phyloP scores from a whole-genome alignment of 1,140 invertebrate genomes.

The Drosophila orena region DNA sequence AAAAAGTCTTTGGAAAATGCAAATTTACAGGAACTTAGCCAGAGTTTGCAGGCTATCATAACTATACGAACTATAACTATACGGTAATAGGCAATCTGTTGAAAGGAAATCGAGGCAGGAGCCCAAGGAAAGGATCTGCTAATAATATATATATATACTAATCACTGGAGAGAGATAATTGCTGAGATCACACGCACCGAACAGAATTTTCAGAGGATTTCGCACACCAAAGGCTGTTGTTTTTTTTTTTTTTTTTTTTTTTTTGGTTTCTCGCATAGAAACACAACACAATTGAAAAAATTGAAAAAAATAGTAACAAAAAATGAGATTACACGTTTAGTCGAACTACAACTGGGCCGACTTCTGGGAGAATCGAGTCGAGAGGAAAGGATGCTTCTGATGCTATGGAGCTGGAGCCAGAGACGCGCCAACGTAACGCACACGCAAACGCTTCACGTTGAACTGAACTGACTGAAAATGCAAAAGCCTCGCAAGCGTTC shows the following conservation, averaged over 20 bases:
- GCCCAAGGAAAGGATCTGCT: neutral
- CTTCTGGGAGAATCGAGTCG: neutral
- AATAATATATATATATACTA: too few species aligned
- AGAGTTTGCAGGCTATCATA: too few species aligned
- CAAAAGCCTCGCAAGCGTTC: conserved; percentile 38
- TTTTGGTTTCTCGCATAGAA: neutral
- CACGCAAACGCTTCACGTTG: conserved; percentile 78
- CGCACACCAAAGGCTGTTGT: conserved; percentile 9
- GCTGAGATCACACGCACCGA: conserved; percentile 12
- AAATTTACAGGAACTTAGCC: too few species aligned
- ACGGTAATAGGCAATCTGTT: too few species aligned
- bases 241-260: neutral
- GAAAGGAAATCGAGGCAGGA: too few species aligned
- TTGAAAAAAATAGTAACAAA: neutral
- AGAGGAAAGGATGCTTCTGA: conserved; percentile 8
- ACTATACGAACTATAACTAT: too few species aligned
- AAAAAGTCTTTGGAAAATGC: too few species aligned
- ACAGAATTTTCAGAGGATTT: conserved; percentile 14
- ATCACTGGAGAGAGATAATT: neutral
- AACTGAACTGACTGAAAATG: conserved; percentile 47
- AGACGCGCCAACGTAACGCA: conserved; percentile 70
- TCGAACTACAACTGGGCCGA: neutral
- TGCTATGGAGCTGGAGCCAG: conserved; percentile 11
- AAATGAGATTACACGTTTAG: conserved; percentile 13
- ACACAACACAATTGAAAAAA: neutral